These are phyloP conservation scores for Glaucopsyche alexis DNA, from an alignment of 2,888 invertebrate species.

Conservation along the genomic window DNA sequence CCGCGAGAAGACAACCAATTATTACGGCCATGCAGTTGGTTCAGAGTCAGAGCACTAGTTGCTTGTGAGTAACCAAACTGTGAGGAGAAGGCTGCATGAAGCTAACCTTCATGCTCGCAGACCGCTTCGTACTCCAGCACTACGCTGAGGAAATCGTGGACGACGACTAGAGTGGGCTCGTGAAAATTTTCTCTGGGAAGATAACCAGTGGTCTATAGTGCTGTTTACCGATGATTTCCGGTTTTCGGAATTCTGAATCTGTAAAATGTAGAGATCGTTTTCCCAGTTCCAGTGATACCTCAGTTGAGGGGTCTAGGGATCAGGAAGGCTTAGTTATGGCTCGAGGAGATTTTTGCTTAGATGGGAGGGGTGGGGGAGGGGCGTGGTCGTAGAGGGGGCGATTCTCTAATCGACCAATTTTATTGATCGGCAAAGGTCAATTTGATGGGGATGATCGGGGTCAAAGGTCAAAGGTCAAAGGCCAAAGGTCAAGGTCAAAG, in stretches of 20 bases:
- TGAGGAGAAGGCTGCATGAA: constrained; percentile 37
- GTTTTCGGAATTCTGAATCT: neutral
- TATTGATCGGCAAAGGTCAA: too few relatives aligned
- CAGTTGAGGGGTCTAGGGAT: too few relatives aligned
- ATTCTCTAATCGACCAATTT: too few relatives aligned
- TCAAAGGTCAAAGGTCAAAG: too few relatives aligned
- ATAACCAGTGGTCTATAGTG: constrained; percentile 4
- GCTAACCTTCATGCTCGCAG: constrained; percentile 36
- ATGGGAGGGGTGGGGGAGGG: too few relatives aligned
- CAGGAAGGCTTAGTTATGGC: too few relatives aligned
- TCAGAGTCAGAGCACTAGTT: constrained; percentile 34
- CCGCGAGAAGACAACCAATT: too few relatives aligned
- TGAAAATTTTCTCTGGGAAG: neutral
- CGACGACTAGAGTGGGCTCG: neutral
- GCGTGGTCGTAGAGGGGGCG: too few relatives aligned
- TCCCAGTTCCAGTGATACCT: neutral
- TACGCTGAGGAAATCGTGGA: constrained; percentile 20
- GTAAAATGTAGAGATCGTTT: neutral
- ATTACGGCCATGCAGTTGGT: too few relatives aligned
- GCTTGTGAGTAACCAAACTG: constrained; percentile 37
- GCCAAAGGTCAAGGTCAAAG: too few relatives aligned
- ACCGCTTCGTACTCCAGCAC: constrained; percentile 34
- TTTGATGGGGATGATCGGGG: too few relatives aligned
- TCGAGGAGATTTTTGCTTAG: too few relatives aligned
- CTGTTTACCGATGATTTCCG: constrained; percentile 5